Base-by-base conservation (phyloP, 2,113 vertebrate species). In the Tychaedon coryphoeus region DNA sequence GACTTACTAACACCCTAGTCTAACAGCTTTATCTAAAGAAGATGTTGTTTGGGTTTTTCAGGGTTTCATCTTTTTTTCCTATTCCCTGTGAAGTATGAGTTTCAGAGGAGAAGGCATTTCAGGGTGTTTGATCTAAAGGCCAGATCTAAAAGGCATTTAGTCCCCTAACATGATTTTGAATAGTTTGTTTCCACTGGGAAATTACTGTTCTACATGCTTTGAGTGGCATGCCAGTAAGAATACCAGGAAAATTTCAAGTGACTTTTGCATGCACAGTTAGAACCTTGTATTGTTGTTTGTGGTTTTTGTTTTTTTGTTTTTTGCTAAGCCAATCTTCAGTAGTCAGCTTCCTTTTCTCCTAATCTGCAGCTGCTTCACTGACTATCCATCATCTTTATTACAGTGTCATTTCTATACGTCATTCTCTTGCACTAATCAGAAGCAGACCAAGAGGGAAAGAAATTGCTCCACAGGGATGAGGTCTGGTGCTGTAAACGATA, bases 321-420 rank as follows among this genome's bases (percentile, higher is more conserved):
- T 66, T 67, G 7, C 81, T 85, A 66, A 77, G 45, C 45, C 34
- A 86, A 15, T 22, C 62, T 90, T 90, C 87, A 88, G 62, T 86
- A 93, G 87, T 83, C 71, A 93, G 67, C 34, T 91, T 92, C 67
- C 71, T 92, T 90, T 83, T 51, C 83, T 93, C 66, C 71, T 92
- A 83, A 82, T 91, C 80, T 93, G 74, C 69, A 88, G 89, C 86
- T 90, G 77, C 84, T 87, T 87, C 74, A 42, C n/a, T 56, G 86
- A 6, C 74, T 57, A 94, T 92, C 62, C 74, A 90, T 94, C 93
- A 94, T 88, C 54, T 92, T 96, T 94, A 93, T 93, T 95, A 20
- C 51, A 47, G 58, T 70, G 85, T 53, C 67, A 64, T 40, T 90
- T 93, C 67, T 76, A 72, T 93, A 95, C 14, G 17, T 94, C 93